A percentile compares a stretch with the other conserved stretches of the same genome.
Conservation (phyloP, 2,113 vertebrate genomes). For the Microtus pennsylvanicus region DNA sequence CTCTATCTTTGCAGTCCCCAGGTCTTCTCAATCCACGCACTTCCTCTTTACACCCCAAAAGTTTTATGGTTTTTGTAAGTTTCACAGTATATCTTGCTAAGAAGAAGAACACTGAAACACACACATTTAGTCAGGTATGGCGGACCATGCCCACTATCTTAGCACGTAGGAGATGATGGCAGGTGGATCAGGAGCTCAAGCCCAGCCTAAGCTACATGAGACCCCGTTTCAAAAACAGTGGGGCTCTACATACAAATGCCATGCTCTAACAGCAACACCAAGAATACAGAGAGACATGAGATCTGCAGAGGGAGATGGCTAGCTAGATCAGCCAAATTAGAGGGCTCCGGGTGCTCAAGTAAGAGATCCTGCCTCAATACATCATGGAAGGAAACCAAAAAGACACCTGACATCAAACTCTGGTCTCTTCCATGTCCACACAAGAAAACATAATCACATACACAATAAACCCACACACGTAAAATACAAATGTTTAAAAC, state of each 20-base stretch:
- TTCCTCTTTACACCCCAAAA: background rate
- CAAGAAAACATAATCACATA: background rate
- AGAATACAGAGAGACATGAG: background rate
- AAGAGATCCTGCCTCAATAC: background rate
- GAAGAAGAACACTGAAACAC: background rate
- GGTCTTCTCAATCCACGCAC: background rate
- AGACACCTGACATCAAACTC: background rate
- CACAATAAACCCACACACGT: background rate
- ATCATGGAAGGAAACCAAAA: background rate
- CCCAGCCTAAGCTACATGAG: background rate
- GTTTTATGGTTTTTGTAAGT: background rate
- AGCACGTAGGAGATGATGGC: background rate
- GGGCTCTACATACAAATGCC: background rate
- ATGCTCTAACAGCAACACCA: background rate
- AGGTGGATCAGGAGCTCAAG: background rate
- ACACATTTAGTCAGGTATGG: background rate
- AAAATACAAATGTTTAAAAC: slow-evolving; percentile 7
- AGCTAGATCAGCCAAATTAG: background rate
- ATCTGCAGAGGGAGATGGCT: background rate
- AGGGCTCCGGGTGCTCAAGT: background rate
- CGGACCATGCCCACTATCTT: background rate
- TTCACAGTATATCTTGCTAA: background rate
- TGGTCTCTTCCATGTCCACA: background rate
- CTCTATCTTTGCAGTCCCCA: background rate
- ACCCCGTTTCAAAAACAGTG: background rate